phyloP scores from a whole-genome alignment of 2,797 vertebrate species.

The Cheirogaleus major region DNA sequence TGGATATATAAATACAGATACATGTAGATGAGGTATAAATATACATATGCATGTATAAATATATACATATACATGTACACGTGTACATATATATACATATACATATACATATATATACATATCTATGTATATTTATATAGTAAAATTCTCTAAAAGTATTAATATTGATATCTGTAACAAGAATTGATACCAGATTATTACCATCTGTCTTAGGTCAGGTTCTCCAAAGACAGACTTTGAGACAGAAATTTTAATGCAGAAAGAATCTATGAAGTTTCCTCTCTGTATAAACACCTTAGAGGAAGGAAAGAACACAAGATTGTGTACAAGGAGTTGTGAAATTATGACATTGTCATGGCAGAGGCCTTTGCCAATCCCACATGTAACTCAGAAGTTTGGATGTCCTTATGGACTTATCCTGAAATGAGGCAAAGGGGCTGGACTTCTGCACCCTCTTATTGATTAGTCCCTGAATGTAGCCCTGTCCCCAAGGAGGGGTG shows the following conservation, averaged over 20 bases:
- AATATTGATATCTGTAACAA: not conserved
- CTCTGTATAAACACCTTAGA: not conserved
- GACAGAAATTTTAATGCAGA: not conserved
- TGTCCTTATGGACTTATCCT: not conserved
- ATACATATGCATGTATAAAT: too few species aligned
- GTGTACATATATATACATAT: too few species aligned
- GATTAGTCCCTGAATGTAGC: not conserved
- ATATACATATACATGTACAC: too few species aligned
- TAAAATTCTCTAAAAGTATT: not conserved
- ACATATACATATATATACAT: not conserved
- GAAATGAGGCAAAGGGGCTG: not conserved
- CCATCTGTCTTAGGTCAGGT: not conserved
- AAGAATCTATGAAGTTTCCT: not conserved
- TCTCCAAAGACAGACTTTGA: not conserved
- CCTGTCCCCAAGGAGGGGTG: not conserved
- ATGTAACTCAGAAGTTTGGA: not conserved
- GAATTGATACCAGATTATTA: not conserved
- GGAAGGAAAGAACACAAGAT: not conserved
- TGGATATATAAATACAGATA: not conserved
- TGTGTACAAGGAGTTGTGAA: not conserved
- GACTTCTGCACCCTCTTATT: not conserved
- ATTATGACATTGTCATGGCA: not conserved
- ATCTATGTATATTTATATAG: not conserved
- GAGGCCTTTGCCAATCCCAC: not conserved
- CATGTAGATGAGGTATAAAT: not conserved